phyloP scores from a whole-genome alignment of 2,888 invertebrate genomes.

The Cephus pygmeus region DNA sequence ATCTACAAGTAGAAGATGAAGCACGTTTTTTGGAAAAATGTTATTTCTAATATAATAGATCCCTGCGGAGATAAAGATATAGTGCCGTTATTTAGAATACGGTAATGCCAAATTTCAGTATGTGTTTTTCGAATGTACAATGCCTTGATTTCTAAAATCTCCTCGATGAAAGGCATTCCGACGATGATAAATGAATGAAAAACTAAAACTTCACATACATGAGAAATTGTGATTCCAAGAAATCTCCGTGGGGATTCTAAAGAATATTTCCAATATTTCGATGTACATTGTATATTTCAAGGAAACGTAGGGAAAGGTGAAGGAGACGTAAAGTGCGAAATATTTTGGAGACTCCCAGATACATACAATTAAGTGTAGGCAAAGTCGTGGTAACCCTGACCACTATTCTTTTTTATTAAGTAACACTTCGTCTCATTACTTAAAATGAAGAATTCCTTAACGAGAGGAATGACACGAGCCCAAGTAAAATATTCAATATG shows the following conservation, averaged over 20 bases:
- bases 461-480: background rate
- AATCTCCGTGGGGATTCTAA: background rate
- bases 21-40: background rate
- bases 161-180: background rate
- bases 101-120: background rate
- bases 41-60: background rate
- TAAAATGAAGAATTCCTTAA: background rate
- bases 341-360: slow-evolving; percentile 2
- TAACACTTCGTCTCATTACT: background rate
- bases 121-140: background rate
- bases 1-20: background rate
- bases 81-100: background rate
- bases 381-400: slow-evolving; percentile 6
- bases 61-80: background rate
- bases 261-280: background rate
- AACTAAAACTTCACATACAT: background rate
- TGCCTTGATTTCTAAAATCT: background rate
- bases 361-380: slow-evolving; percentile 8
- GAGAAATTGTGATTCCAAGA: background rate
- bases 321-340: background rate
- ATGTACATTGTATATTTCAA: background rate
- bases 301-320: background rate
- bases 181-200: background rate
- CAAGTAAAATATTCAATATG: background rate
- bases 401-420: background rate